These are phyloP conservation scores for Drosophila limbata DNA, from an alignment of 2,888 invertebrate genomes.

Conservation along the genomic window DNA sequence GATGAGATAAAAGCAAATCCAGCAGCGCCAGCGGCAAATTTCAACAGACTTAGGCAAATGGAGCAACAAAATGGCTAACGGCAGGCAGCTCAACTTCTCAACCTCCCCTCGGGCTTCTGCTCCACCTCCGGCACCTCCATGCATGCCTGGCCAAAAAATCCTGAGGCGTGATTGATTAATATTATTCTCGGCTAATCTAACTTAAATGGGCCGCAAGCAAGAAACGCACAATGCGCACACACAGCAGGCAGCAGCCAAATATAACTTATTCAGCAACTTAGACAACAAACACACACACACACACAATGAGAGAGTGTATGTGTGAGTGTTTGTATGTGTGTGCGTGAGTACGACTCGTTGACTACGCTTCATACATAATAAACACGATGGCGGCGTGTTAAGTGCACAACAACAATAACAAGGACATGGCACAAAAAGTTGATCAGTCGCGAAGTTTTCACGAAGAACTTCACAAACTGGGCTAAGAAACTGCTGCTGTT, in stretches of 20 bases:
- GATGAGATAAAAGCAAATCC: slow-evolving; percentile 56
- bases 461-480: slow-evolving; percentile 9
- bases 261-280: slow-evolving; percentile 78
- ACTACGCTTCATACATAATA: slow-evolving; percentile 78
- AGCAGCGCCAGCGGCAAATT: slow-evolving; percentile 44
- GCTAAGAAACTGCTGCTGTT: slow-evolving; percentile 18
- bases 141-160: slow-evolving; percentile 55
- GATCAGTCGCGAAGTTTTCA: slow-evolving; percentile 52
- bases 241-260: slow-evolving; percentile 55
- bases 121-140: too few species aligned
- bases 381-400: slow-evolving; percentile 71
- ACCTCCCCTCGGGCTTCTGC: neutral
- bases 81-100: slow-evolving; percentile 20
- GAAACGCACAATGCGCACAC: slow-evolving; percentile 41
- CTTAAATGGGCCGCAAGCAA: slow-evolving; percentile 74
- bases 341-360: slow-evolving; percentile 64
- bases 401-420: slow-evolving; percentile 54
- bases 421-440: slow-evolving; percentile 33
- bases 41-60: slow-evolving; percentile 63
- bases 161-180: slow-evolving; percentile 80
- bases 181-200: slow-evolving; percentile 81
- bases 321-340: slow-evolving; percentile 26
- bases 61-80: slow-evolving; percentile 72
- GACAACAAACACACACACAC: slow-evolving; percentile 29
- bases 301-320: neutral